A percentile compares a stretch with the other conserved stretches of the same genome.
These are phyloP conservation scores for Temnothorax nylanderi DNA, from an alignment of 1,140 invertebrate genomes.

Conservation along the genomic window DNA sequence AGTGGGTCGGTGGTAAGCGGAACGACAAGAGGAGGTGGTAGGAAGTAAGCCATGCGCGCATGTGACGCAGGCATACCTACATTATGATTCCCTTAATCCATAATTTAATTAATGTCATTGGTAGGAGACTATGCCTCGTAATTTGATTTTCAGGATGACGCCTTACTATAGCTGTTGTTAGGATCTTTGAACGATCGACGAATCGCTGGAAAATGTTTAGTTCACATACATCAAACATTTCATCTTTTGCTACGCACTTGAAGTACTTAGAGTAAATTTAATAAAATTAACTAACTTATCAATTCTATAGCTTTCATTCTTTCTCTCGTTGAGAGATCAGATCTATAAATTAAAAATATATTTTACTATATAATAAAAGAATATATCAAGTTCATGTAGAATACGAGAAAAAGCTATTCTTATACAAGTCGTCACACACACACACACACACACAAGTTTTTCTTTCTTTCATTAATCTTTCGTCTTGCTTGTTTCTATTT, in stretches of 20 bases:
- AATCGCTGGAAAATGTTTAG: not conserved
- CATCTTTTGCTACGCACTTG: not conserved
- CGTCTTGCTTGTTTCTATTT: too few relatives aligned
- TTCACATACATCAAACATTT: not conserved
- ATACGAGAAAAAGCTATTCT: too few relatives aligned
- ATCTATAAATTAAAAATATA: not conserved
- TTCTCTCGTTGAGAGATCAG: not conserved
- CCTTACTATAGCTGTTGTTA: not conserved
- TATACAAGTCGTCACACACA: too few relatives aligned
- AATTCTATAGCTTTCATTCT: not conserved
- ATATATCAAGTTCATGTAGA: too few relatives aligned
- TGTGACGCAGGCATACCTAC: not conserved
- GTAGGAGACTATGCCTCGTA: not conserved
- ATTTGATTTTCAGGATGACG: conserved; percentile 14
- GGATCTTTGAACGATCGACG: not conserved
- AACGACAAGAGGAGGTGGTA: conserved; percentile 8
- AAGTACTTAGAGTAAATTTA: not conserved
- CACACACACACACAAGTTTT: too few relatives aligned
- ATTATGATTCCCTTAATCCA: not conserved
- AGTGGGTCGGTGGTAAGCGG: not conserved
- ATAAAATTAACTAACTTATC: not conserved
- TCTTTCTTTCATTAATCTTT: too few relatives aligned
- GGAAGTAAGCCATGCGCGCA: not conserved
- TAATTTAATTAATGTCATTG: conserved; percentile 24
- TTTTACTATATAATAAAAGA: not conserved